These are phyloP conservation scores for Holacanthella duospinosa DNA, from an alignment of 2,888 invertebrate genomes.

Conservation along the genomic window DNA sequence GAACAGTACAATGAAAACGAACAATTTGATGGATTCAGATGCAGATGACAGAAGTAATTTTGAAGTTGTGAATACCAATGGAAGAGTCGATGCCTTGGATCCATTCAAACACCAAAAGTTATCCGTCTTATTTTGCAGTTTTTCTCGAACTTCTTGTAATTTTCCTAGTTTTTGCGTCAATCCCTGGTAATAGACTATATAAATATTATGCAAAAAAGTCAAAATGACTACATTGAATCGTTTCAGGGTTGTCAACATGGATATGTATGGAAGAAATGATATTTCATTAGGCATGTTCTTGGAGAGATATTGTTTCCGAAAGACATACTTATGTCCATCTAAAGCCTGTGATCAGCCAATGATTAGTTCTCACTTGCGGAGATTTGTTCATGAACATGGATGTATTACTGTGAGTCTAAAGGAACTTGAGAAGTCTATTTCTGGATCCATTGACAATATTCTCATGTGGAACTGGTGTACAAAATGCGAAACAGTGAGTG, in stretches of 20 bases:
- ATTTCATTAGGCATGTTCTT: conserved; percentile 89
- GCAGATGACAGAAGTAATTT: not conserved
- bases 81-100: conserved; percentile 57
- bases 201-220: not conserved
- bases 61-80: conserved; percentile 9
- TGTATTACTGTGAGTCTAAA: conserved; percentile 66
- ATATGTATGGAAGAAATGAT: conserved; percentile 89
- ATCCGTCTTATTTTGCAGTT: conserved; percentile 81
- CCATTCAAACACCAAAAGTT: conserved; percentile 74
- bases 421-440: conserved; percentile 45
- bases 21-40: no score
- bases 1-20: no score
- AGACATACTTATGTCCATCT: conserved; percentile 71
- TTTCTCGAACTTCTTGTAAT: conserved; percentile 60
- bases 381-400: conserved; percentile 82
- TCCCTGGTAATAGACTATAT: conserved; percentile 61
- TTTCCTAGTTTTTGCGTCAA: conserved; percentile 81
- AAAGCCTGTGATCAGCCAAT: conserved; percentile 69
- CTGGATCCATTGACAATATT: conserved; percentile 47
- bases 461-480: conserved; percentile 78
- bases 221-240: no score
- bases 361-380: conserved; percentile 68
- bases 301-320: conserved; percentile 80
- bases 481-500: conserved; percentile 50
- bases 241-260: conserved; percentile 75